Conservation (phyloP, 2,113 vertebrate genomes). For the Gorsachius goisagi region DNA sequence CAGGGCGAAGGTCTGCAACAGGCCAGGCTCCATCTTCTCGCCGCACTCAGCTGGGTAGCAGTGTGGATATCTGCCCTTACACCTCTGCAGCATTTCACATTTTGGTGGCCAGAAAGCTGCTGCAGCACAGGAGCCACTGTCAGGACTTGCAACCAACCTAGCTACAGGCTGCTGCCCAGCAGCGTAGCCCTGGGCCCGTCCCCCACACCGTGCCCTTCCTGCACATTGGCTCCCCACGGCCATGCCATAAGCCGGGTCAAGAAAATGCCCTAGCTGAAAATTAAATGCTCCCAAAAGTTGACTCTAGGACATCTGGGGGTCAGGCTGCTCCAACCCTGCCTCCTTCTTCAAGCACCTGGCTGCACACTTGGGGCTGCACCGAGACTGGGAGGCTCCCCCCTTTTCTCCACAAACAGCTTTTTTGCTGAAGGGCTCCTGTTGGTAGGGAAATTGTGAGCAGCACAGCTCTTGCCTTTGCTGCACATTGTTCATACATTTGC, state of each 20-base stretch:
- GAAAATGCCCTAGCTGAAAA: background rate
- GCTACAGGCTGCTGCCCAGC: background rate
- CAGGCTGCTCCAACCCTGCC: background rate
- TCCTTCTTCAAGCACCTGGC: background rate
- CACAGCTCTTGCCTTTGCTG: background rate
- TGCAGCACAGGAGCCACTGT: background rate
- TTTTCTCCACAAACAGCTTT: background rate
- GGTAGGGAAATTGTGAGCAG: background rate
- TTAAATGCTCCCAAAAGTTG: background rate
- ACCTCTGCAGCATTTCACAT: background rate
- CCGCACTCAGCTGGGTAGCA: background rate
- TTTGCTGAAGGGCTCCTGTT: background rate
- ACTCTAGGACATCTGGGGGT: background rate
- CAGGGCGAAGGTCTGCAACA: background rate
- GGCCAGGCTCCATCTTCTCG: background rate
- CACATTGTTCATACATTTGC: background rate
- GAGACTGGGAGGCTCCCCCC: background rate
- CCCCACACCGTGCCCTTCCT: background rate
- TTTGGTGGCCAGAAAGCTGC: background rate
- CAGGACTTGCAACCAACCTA: background rate
- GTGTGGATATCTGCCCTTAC: background rate
- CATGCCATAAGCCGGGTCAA: background rate
- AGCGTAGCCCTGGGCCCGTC: background rate
- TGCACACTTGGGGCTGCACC: fast-evolving
- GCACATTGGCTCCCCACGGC: fast-evolving